Base-by-base conservation (phyloP, 1,140 invertebrate genomes). In the Trigoniulus corallinus region DNA sequence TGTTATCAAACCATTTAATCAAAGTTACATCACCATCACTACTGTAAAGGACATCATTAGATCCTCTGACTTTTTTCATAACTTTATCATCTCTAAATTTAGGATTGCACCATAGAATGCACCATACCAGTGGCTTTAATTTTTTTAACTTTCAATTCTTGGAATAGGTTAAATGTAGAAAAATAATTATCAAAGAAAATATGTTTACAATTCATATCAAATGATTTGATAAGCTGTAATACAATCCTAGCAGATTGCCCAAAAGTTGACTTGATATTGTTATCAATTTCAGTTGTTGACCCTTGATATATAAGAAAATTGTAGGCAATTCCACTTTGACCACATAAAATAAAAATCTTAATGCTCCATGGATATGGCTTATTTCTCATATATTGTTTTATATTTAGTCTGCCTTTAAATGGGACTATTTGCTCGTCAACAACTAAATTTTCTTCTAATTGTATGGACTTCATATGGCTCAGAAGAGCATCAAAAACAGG, bases 381-480 rank as follows among this genome's bases (percentile, higher is more conserved):
- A 23, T 49, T 50, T 20, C 26, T 52, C 7, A 56, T 54, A 47
- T 61, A 60, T 39, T 56, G 49, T 45, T 67, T 67, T 47, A 65
- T 61, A 51, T 56, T 55, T 54, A 65, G 58, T 45, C 54, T 52
- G 3, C 65, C 63, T 61, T 68, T 71, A 37, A 62, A 70, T 10
- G 63, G 57, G 53, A 69, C 64, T 60, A 71, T 68, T 58, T 62
- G 62, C 56, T 71, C 64, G 56, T 70, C 48, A 25, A 50, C 21
- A 34, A 15, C 29, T 15, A 34, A 34, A 7, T 34, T 34, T 7
- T 34, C 7, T 15, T 34, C 29, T 15, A 34, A 34, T 7, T 34
- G 7, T 7, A 34, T 7, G 7, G 7, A 7, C 15, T 7, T 7
- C 7, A 7, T 7, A 34, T 34, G 29, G 7, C 29, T 34, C 15